phyloP scores from a whole-genome alignment of 2,888 invertebrate species.

The Saturnia japonica region DNA sequence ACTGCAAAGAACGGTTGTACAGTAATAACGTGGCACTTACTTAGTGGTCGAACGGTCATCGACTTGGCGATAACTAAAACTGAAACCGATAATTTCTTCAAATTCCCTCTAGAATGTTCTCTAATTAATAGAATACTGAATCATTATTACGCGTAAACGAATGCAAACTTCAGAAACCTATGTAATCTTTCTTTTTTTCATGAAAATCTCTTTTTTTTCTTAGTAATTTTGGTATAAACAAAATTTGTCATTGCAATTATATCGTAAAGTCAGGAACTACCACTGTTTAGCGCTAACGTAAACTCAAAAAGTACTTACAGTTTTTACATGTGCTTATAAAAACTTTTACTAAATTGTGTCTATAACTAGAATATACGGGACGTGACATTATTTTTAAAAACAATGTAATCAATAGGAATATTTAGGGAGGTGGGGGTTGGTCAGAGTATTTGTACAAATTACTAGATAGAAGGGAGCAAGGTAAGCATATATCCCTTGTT shows the following conservation, averaged over 20 bases:
- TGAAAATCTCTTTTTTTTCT: too few species aligned
- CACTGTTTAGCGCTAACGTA: neutral
- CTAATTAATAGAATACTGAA: neutral
- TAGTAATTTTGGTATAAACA: too few species aligned
- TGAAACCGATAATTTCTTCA: neutral
- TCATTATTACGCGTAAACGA: neutral
- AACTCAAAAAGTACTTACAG: too few species aligned
- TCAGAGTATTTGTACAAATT: slow-evolving; percentile 61
- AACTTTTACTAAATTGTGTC: neutral
- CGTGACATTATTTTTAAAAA: neutral
- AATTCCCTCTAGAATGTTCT: neutral
- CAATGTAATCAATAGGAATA: neutral
- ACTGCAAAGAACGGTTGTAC: slow-evolving; percentile 17
- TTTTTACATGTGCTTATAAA: neutral
- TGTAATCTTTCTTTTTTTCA: too few species aligned
- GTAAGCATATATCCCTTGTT: slow-evolving; percentile 51
- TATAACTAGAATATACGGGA: neutral
- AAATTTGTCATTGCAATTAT: neutral
- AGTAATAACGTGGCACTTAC: slow-evolving; percentile 40
- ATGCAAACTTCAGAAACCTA: too few species aligned
- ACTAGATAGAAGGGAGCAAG: slow-evolving; percentile 51
- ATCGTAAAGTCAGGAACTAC: neutral
- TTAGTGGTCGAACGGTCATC: slow-evolving; percentile 69
- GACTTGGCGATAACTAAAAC: slow-evolving; percentile 65
- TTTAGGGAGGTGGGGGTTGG: too few species aligned